These are phyloP conservation scores for Nibea albiflora DNA, from an alignment of 2,113 vertebrate species.

Conservation along the genomic window DNA sequence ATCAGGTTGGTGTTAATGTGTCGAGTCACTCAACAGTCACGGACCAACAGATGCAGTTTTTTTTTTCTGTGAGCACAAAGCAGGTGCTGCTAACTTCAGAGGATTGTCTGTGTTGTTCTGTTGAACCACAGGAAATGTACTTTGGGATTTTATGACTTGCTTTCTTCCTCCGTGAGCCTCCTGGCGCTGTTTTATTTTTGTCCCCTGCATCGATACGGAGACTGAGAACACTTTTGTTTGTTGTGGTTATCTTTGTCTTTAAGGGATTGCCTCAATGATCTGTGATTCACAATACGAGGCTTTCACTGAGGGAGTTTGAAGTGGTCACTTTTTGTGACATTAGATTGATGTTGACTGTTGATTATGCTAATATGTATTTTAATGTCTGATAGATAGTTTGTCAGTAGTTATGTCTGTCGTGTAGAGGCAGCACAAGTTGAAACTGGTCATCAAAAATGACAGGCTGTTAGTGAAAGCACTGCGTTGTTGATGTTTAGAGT, in stretches of 20 bases:
- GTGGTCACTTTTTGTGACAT: background rate
- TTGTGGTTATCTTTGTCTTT: conserved; percentile 17
- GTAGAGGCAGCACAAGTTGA: background rate
- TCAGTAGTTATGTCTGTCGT: background rate
- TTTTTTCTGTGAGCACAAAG: conserved; percentile 13
- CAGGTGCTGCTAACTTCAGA: conserved; percentile 3
- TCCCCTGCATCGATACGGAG: background rate
- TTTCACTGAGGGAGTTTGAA: background rate
- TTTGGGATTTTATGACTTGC: conserved; percentile 21
- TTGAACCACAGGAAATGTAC: conserved; percentile 27
- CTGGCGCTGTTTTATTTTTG: conserved; percentile 26
- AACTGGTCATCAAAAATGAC: background rate
- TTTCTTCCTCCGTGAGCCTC: conserved; percentile 12
- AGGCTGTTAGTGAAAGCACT: background rate
- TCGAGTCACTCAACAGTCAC: background rate
- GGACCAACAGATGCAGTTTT: background rate
- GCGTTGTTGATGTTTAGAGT: conserved; percentile 11
- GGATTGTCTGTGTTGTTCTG: background rate
- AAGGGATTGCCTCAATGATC: background rate
- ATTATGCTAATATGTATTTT: background rate
- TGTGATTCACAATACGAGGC: background rate
- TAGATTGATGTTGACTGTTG: background rate
- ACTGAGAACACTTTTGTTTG: background rate
- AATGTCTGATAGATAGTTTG: background rate
- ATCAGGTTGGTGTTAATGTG: conserved; percentile 82